A percentile compares a stretch with the other conserved stretches of the same genome.
Evolutionary conservation across 2,113 vertebrate genomes (phyloP).

Genomic region (Acanthisitta chloris): DNA sequence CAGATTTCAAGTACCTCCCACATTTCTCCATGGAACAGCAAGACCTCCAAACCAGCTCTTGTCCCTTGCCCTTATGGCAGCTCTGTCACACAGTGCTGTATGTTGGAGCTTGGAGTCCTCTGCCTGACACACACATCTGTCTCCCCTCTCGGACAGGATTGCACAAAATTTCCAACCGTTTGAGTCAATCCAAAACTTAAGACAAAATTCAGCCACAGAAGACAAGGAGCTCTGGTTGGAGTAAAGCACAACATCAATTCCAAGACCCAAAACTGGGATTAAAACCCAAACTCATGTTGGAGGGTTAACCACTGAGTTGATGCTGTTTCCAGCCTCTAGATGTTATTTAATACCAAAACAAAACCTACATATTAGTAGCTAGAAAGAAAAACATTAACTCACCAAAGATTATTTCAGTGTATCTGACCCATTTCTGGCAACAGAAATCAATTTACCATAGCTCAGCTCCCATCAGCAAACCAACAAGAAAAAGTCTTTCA

Average conservation of each 20-base stretch:
- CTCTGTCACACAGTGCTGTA: not conserved
- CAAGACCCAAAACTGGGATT: not conserved
- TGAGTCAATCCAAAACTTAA: not conserved
- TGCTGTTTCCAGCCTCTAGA: not conserved
- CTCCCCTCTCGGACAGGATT: not conserved
- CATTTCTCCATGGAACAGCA: not conserved
- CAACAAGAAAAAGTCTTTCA: not conserved
- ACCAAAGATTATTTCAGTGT: conserved; percentile 4
- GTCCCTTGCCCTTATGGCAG: not conserved
- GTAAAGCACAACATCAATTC: not conserved
- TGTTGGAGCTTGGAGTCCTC: not conserved
- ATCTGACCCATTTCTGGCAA: conserved; percentile 12
- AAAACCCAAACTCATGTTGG: not conserved
- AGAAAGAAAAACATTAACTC: not conserved
- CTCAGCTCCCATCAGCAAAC: not conserved
- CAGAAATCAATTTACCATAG: not conserved
- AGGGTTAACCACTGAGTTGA: not conserved
- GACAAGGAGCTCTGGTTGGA: not conserved
- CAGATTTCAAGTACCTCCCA: not conserved
- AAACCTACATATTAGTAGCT: not conserved
- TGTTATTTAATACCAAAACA: not conserved
- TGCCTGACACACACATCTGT: not conserved
- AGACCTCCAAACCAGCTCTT: not conserved
- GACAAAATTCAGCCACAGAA: not conserved
- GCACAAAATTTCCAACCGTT: not conserved